Conservation (phyloP, 1,140 invertebrate genomes). For the Phocides pigmalion region DNA sequence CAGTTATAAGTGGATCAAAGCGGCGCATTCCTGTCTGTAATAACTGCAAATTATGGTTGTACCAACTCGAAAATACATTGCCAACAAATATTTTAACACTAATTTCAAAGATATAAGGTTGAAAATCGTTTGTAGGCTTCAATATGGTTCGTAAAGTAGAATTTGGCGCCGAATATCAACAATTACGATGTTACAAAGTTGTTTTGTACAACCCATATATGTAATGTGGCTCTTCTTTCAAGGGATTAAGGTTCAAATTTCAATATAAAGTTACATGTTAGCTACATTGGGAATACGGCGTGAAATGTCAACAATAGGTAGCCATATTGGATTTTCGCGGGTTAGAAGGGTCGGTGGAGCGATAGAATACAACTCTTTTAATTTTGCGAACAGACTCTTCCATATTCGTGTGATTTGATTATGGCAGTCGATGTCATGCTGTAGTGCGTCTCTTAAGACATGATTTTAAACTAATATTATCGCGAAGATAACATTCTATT, state of each 20-base stretch:
- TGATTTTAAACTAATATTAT: background rate
- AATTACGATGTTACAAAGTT: slow-evolving; percentile 30
- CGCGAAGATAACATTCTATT: too few relatives aligned
- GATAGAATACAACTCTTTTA: slow-evolving; percentile 65
- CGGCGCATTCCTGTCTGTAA: slow-evolving; percentile 56
- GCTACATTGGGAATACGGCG: slow-evolving; percentile 7
- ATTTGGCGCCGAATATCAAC: slow-evolving; percentile 30
- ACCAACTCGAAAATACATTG: slow-evolving; percentile 16
- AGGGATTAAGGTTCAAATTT: slow-evolving; percentile 17
- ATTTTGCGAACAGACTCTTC: slow-evolving; percentile 57
- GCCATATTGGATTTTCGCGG: slow-evolving; percentile 48
- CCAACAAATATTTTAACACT: background rate
- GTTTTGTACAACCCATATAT: background rate
- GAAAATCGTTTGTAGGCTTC: slow-evolving; percentile 25
- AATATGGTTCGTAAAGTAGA: slow-evolving; percentile 16
- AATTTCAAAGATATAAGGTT: slow-evolving; percentile 32
- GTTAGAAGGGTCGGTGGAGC: slow-evolving; percentile 37
- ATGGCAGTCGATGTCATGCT: slow-evolving; percentile 43
- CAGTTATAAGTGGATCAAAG: slow-evolving; percentile 59
- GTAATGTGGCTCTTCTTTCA: slow-evolving; percentile 1
- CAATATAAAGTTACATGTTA: background rate
- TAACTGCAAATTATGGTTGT: slow-evolving; percentile 54
- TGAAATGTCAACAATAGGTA: slow-evolving; percentile 38
- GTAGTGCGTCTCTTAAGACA: too few relatives aligned
- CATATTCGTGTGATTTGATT: slow-evolving; percentile 57